Conservation (phyloP, 2,113 vertebrate genomes). For the Cheirogaleus medius region DNA sequence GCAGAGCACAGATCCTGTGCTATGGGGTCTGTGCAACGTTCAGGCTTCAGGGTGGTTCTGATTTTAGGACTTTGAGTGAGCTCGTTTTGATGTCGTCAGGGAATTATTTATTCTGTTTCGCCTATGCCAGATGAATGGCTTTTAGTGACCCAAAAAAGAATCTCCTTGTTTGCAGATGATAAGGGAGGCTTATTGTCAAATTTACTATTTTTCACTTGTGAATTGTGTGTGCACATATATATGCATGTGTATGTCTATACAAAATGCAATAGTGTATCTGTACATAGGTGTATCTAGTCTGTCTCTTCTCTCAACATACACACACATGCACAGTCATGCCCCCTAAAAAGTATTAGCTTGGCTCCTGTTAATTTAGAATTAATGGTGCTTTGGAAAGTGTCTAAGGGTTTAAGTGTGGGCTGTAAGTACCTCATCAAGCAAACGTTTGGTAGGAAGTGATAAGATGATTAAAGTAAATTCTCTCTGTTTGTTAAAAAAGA, state of each 20-base stretch:
- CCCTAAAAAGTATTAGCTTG: background rate
- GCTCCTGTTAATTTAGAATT: background rate
- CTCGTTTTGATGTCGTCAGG: background rate
- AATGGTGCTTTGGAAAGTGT: background rate
- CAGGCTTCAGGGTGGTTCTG: rapidly evolving
- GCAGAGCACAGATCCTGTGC: rapidly evolving
- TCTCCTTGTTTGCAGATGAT: background rate
- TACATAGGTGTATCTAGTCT: background rate
- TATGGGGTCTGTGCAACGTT: rapidly evolving
- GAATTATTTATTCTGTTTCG: background rate
- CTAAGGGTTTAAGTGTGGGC: background rate
- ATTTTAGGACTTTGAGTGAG: background rate
- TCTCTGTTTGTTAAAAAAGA: background rate
- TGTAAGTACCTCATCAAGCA: background rate
- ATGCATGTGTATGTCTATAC: background rate
- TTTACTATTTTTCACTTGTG: background rate
- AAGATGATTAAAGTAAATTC: slow-evolving; percentile 20
- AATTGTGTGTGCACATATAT: background rate
- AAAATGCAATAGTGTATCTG: background rate
- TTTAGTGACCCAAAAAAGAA: background rate
- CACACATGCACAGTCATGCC: background rate
- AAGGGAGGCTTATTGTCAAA: background rate
- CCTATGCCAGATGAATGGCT: background rate
- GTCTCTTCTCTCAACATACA: background rate
- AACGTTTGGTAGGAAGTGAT: background rate